phyloP scores from a whole-genome alignment of 2,797 vertebrate genomes.

The Sebastes iracundus region DNA sequence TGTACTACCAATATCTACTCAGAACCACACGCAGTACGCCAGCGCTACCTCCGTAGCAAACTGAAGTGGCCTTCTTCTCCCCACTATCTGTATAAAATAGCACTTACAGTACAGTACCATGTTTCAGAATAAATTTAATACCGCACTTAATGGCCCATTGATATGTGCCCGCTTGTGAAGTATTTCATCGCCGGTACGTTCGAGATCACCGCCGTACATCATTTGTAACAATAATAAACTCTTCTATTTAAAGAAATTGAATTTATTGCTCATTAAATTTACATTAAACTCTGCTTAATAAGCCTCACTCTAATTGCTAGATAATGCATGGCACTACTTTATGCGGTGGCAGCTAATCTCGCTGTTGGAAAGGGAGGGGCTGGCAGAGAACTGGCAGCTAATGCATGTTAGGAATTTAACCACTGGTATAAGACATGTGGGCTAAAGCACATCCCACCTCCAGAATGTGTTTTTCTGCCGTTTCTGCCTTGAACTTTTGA shows the following conservation, averaged over 20 bases:
- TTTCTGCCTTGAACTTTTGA: not conserved
- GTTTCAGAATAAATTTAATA: constrained; percentile 69
- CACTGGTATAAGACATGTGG: constrained; percentile 37
- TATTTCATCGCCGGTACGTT: constrained; percentile 68
- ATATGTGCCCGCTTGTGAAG: constrained; percentile 67
- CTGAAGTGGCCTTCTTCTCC: constrained; percentile 23
- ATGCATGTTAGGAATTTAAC: constrained; percentile 47
- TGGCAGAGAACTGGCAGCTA: constrained; percentile 56
- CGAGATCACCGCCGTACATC: constrained; percentile 70
- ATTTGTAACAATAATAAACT: constrained; percentile 83
- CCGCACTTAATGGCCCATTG: constrained; percentile 72
- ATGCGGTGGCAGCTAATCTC: constrained; percentile 77
- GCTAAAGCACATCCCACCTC: constrained; percentile 14
- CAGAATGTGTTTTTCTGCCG: not conserved
- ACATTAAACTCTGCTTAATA: constrained; percentile 84
- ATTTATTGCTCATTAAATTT: constrained; percentile 86
- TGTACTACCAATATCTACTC: not conserved
- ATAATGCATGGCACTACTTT: constrained; percentile 83
- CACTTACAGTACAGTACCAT: constrained; percentile 44
- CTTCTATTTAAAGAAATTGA: constrained; percentile 83
- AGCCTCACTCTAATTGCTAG: constrained; percentile 82
- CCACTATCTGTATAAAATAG: constrained; percentile 46
- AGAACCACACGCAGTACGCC: not conserved
- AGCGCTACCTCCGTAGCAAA: constrained; percentile 4
- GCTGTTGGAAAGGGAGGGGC: constrained; percentile 55